These are phyloP conservation scores for Scaptomyza montana DNA, from an alignment of 1,140 invertebrate genomes.

Conservation along the genomic window DNA sequence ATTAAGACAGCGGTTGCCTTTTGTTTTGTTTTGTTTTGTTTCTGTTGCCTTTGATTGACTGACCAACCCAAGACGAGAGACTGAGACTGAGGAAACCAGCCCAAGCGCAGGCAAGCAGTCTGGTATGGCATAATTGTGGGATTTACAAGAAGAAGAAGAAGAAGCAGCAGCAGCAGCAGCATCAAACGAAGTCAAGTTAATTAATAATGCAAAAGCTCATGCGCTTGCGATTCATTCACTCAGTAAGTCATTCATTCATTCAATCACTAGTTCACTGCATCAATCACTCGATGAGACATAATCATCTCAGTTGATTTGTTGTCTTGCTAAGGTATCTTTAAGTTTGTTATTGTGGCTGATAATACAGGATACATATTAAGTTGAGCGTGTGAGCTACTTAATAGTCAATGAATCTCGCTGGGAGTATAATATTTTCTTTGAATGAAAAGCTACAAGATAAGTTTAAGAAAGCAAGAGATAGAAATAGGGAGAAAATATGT, in stretches of 20 bases:
- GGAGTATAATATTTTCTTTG: too few species aligned
- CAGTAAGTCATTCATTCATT: slow-evolving; percentile 47
- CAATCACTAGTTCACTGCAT: slow-evolving; percentile 37
- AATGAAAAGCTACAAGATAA: too few species aligned
- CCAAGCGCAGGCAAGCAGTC: slow-evolving; percentile 59
- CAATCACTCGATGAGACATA: slow-evolving; percentile 41
- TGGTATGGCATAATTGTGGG: slow-evolving; percentile 78
- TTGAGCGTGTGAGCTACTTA: slow-evolving; percentile 67
- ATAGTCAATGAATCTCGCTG: slow-evolving; percentile 28
- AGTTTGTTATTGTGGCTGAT: slow-evolving; percentile 44
- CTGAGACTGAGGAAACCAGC: slow-evolving; percentile 23
- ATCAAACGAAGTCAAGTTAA: slow-evolving; percentile 43
- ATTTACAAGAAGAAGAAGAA: slow-evolving; percentile 45
- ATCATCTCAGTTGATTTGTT: slow-evolving; percentile 25
- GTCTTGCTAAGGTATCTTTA: slow-evolving; percentile 11
- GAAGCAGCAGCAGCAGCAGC: neutral
- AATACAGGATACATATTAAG: slow-evolving; percentile 59
- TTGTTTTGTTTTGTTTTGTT: slow-evolving; percentile 55
- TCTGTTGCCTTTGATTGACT: slow-evolving; percentile 65
- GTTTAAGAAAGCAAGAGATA: too few species aligned
- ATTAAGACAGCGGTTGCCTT: slow-evolving; percentile 74
- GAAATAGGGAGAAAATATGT: too few species aligned
- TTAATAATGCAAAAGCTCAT: slow-evolving; percentile 74
- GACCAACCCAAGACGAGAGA: slow-evolving; percentile 51
- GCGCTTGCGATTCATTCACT: slow-evolving; percentile 52